Conservation (phyloP, 64 coral and sea anemone genomes). For the Stichodactyla mertensii region DNA sequence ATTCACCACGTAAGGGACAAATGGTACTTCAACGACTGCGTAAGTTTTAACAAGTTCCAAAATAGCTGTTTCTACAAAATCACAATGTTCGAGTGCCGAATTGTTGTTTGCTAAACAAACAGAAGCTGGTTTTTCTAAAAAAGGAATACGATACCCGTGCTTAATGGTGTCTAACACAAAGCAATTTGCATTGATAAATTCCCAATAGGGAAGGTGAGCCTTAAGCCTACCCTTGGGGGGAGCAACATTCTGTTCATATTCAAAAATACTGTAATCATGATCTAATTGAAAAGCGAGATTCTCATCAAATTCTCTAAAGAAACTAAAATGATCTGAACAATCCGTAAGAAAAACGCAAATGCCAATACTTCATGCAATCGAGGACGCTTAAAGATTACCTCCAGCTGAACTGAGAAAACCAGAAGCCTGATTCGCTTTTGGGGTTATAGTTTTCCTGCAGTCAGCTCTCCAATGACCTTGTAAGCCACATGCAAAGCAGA, state of each 20-base stretch:
- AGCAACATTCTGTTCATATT: not conserved
- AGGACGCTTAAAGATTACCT: not conserved
- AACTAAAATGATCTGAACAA: not conserved
- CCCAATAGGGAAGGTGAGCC: not conserved
- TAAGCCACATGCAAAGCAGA: constrained; percentile 31
- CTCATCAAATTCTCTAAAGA: not conserved
- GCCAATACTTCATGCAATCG: not conserved
- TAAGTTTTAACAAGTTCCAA: constrained; percentile 1
- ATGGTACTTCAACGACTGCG: constrained; percentile 20
- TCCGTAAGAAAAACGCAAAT: not conserved
- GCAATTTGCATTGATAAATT: constrained; percentile 3
- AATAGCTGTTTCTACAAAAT: constrained; percentile 30
- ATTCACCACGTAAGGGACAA: constrained; percentile 39
- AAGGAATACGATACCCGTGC: constrained; percentile 18
- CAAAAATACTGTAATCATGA: not conserved
- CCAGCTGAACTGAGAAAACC: too few species aligned
- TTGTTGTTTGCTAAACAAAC: constrained; percentile 18
- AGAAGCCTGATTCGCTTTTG: not conserved
- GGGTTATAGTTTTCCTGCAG: not conserved
- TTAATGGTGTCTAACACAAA: constrained; percentile 37
- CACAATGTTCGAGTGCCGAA: not conserved
- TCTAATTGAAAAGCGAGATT: not conserved
- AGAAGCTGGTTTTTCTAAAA: constrained; percentile 19
- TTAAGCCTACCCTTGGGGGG: constrained; percentile 28
- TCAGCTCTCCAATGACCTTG: constrained; percentile 57